phyloP scores from a whole-genome alignment of 2,113 vertebrate species.

The Thymallus thymallus region DNA sequence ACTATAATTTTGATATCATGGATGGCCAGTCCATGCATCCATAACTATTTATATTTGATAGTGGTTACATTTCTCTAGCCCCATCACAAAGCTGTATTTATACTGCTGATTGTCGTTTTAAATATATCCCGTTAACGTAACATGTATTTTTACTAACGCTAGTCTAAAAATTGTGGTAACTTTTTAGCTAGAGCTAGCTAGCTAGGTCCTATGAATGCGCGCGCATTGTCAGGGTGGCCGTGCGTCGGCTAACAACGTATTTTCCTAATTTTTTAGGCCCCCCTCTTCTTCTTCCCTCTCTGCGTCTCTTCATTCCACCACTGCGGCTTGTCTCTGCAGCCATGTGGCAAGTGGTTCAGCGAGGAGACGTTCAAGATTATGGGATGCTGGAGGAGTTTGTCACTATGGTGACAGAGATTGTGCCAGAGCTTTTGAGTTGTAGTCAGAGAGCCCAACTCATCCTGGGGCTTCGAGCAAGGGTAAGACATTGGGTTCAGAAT shows the following conservation, averaged over 20 bases:
- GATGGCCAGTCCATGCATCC: no score
- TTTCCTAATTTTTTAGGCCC: slow-evolving; percentile 37
- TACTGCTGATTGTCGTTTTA: no score
- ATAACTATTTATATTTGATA: no score
- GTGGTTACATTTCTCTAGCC: no score
- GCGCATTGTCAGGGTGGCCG: not conserved
- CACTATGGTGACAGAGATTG: slow-evolving; percentile 61
- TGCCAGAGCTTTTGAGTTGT: slow-evolving; percentile 71
- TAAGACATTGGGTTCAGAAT: slow-evolving; percentile 28
- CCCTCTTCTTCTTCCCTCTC: slow-evolving; percentile 55
- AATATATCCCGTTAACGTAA: no score
- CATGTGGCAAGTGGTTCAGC: slow-evolving; percentile 69
- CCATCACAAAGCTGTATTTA: no score
- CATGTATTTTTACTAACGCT: no score
- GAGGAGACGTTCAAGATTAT: slow-evolving; percentile 63
- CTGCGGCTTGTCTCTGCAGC: slow-evolving; percentile 72
- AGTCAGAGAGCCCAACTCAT: slow-evolving; percentile 77
- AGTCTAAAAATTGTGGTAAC: no score
- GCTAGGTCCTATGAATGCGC: not conserved
- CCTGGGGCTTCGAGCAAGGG: slow-evolving; percentile 77
- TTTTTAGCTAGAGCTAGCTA: not conserved
- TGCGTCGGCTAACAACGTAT: not conserved
- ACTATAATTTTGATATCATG: no score
- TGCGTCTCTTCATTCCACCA: slow-evolving; percentile 65
- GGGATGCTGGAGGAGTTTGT: slow-evolving; percentile 75